Percentiles rank a stretch among this genome's conserved stretches.
These are phyloP conservation scores for Phataginus tricuspis DNA, from an alignment of 2,797 vertebrate species.

Conservation along the genomic window DNA sequence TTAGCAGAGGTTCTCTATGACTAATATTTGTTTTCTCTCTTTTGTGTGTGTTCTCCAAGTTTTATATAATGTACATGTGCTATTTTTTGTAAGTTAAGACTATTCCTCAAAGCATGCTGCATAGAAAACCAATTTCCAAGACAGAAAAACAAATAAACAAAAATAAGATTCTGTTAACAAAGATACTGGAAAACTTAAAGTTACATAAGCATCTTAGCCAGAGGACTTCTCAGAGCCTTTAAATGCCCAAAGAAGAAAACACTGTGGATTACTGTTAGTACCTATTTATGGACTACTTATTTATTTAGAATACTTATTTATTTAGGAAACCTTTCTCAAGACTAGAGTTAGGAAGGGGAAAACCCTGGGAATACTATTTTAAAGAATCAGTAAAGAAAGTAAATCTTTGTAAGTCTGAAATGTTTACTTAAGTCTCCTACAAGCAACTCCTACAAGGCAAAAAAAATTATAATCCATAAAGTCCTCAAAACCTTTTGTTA, in stretches of 20 bases:
- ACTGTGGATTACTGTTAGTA: background rate
- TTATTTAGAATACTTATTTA: background rate
- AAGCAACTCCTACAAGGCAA: slow-evolving; percentile 15
- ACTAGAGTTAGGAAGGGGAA: background rate
- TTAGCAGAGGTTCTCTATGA: background rate
- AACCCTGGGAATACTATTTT: background rate
- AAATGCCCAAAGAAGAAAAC: slow-evolving; percentile 15
- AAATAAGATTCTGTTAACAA: slow-evolving; percentile 2
- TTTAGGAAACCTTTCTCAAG: slow-evolving; percentile 35
- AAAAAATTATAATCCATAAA: slow-evolving; percentile 11
- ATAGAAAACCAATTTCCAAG: slow-evolving; percentile 16
- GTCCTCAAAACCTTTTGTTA: background rate
- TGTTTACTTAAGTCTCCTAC: slow-evolving; percentile 13
- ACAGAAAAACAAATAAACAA: background rate
- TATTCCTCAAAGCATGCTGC: slow-evolving; percentile 20
- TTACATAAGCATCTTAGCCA: background rate
- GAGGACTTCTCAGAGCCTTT: background rate
- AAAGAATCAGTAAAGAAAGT: slow-evolving; percentile 39
- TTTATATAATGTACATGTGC: background rate
- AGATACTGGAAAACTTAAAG: background rate
- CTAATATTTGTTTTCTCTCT: background rate
- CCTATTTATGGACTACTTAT: background rate
- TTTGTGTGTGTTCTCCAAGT: background rate
- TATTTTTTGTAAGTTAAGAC: slow-evolving; percentile 9
- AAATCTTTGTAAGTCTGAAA: slow-evolving; percentile 43